Evolutionary conservation across 2,797 vertebrate genomes (phyloP), one percentile per base, ranked within the genome.

Genomic region (Girardinus metallicus): DNA sequence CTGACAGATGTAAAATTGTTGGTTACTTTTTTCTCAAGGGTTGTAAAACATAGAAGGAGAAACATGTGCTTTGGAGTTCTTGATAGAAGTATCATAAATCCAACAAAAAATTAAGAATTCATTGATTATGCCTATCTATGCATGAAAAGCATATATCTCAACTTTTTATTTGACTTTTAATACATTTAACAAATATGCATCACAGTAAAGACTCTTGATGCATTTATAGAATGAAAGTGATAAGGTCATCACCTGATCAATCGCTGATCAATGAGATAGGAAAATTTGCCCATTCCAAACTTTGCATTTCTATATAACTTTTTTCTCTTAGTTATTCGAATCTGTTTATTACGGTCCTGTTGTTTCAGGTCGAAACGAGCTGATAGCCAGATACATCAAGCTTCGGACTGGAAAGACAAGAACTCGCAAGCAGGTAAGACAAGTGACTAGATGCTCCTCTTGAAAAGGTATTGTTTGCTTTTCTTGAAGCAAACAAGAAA

Each of bases 341-440:
- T 71, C 36, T 41, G 11, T 74, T 41, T 51, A 5, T 26, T 0
- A 4, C 76, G 75, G 80, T 88, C 31, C 3, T 94, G 91, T 94
- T 86, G 44, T 93, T 93, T 85, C 94, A 99, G 98, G 99, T 96
- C 98, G 99, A 89, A 99, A 99, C 95, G 99, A 99, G 95, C 95
- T 99, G 94, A 99, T 99, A 95, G 99, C 99, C 91, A 97, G 99
- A 97, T 99, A 99, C 96, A 99, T 99, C 96, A 99, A 99, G 93
- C 97, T 99, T 86, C 97, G 99, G 88, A 99, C 99, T 12, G 99
- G 99, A 80, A 99, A 99, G 96, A 99, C 99, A 89, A 97, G 99
- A 95, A 99, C 99, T 93, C 97, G 99, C 90, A 99, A 99, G 94
- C 99, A 99, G 98, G 99, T 99, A 97, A 97, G 97, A 93, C 80